phyloP scores from a whole-genome alignment of 2,797 vertebrate species.

The Periophthalmus magnuspinnatus region DNA sequence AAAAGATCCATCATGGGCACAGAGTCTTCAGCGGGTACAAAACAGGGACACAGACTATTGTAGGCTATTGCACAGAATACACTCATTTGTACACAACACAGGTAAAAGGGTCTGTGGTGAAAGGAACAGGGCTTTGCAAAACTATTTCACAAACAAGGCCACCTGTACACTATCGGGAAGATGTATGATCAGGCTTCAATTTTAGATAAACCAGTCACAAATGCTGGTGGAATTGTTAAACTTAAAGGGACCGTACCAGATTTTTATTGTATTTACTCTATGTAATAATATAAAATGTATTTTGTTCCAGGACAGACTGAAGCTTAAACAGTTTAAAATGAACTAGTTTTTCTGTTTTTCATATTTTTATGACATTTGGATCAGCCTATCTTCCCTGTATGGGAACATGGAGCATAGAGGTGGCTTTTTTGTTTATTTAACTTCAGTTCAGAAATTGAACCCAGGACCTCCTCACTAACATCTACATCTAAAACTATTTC shows the following conservation, averaged over 20 bases:
- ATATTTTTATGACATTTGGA: no score
- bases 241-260: background rate
- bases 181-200: background rate
- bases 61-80: background rate
- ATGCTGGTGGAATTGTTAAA: background rate
- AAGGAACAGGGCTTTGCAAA: background rate
- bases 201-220: background rate
- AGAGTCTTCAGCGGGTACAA: background rate
- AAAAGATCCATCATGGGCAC: slow-evolving; percentile 9
- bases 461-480: no score
- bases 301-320: no score
- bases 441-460: no score
- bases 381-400: no score
- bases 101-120: slow-evolving; percentile 3
- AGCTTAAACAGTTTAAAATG: no score
- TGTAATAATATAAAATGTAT: no score
- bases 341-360: no score
- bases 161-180: background rate
- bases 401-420: no score
- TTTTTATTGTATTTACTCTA: no score
- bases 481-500: no score
- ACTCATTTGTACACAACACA: slow-evolving; percentile 13
- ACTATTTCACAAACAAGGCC: background rate
- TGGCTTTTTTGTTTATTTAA: no score
- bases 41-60: background rate